Base-by-base conservation (phyloP, 2,888 invertebrate genomes). In the Penaeus monodon region DNA sequence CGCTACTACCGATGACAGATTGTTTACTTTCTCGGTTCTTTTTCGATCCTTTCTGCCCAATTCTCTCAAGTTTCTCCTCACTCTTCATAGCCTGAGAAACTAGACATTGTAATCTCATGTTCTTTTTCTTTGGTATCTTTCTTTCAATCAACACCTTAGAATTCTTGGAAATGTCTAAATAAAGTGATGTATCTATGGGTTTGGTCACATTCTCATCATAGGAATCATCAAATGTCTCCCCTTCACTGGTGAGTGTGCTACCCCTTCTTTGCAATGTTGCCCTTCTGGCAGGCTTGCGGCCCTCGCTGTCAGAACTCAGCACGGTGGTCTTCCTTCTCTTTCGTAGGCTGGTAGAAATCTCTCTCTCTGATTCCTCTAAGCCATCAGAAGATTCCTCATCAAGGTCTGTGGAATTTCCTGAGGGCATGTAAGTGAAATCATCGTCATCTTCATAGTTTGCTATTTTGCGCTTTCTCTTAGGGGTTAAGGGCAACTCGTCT, bases 361-460 rank as follows among this genome's bases (percentile, higher is more conserved):
- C 33, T 27, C 49, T 20, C 20, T 57, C 14, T 24, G 17, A 66
- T 27, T 29, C 20, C 24, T 68, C 70, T 20, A 57, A 2, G 57
- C 57, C 57, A 57, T 57, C 57, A 57, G 57, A 57, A 57, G 57
- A 57, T 57, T 81, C 70, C 8, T 77, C 68, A n/a, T 79, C 78
- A 2, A 33, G 20, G 10, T 82, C 82, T 3, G 82, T 78, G 33
- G 83, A 83, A 27, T 76, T 79, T 17, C 78, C 78, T 24, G 70
- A 68, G 66, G 86, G 86, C 29, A 79, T 66, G 33, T 87, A 87
- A 7, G 83, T 64, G 65, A 73, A 87, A 65, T 87, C 86, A 33
- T 87, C 86, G 22, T 83, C 79, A 49, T 87, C 83, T 44, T 87
- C 86, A 79, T 83, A 87, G 57, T 83, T 87, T 7, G 82, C 86